Evolutionary conservation across 2,888 invertebrate genomes (phyloP), one percentile per base, ranked within the genome.

Genomic region (Lordiphosa fenestrarum): DNA sequence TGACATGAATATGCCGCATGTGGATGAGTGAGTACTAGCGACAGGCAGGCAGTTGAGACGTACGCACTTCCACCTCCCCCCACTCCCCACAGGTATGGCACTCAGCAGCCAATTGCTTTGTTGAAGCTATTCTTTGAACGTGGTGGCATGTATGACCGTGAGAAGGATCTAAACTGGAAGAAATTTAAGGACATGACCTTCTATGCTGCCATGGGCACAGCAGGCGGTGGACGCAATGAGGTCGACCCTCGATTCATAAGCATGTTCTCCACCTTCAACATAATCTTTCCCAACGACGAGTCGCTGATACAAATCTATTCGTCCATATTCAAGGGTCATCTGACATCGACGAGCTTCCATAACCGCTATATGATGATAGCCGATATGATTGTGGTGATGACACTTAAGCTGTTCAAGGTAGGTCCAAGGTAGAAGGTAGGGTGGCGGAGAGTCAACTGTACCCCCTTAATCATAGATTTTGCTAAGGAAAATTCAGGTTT

Each of bases 1-100:
- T 85, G 97, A 98, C 86, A 94, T 98, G 94, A 97, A 97, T 87
- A 97, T 97, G 97, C 97, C 98, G 33, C 92, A 94, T 89, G 94
- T 94, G 42, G 90, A 90, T 78, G 86, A 87, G 87, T 90, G 73
- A 86, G 86, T 83, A 49, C n/a, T 36, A 19, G 7, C 50, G 12
- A 49, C 47, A 6, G 12, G 39, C 42, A 40, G 30, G 30, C 30
- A 35, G 25, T 12, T 33, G 60, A 15, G 38, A 59, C 12, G 6
- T 30, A 30, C 30, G 30, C 30, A 3, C 25, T 7, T 12, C 21
- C 2, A 2, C 19, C 7, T 12, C 7, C 23, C 13, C 6, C 42
- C 30, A 10, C 13, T 19, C 23, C 51, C 44, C 38, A 1, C 62
- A 90, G 89, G 0, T 97, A 97, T 86, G 97, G 97, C 0, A 97